Base-by-base conservation (phyloP, 2,113 vertebrate species). In the Sinosuthora webbiana region DNA sequence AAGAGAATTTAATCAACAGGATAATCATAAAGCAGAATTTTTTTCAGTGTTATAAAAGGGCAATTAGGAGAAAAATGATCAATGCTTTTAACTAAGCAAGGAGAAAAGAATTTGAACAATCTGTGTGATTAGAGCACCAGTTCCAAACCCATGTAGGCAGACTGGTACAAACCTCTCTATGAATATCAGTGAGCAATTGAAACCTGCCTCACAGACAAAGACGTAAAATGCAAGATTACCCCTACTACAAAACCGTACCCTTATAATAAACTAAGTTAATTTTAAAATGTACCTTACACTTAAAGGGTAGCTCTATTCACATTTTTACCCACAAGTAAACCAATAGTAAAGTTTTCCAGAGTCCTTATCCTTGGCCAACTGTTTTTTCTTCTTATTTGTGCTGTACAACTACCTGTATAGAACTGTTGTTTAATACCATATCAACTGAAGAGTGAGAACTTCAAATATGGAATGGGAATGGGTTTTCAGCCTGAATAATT, bases 71-170 rank as follows among this genome's bases (percentile, higher is more conserved):
- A 41, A 59, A 87, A 59, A 89, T 11, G 2, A 87, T 50, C 49
- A 81, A 60, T 1, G 15, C 12, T 62, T 92, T 85, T 85, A 76
- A 78, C 7, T 45, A 60, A 50, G 21, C n/a, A 94, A 82, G 23
- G 19, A 74, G 41, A 62, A 77, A 77, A 81, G 7, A 78, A 55
- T 37, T 81, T 63, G 39, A 87, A 45, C n/a, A 50, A 70, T 41
- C 16, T 7, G 5, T 49, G 44, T 69, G 52, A n/a, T 20, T 28
- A 49, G 44, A 91, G 15, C 0, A 0, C 22, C 39, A 39, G 18
- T 68, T 83, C 83, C 64, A 78, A 93, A 75, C 21, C 31, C 44
- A 47, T 7, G 4, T 0, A 71, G 5, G 15, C 35, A 81, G 73
- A 91, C 11, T 33, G 28, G 35, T 76, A 65, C 37, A 83, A 83